These are phyloP conservation scores for Gephyroberyx darwinii DNA, from an alignment of 2,797 vertebrate species.

Conservation along the genomic window DNA sequence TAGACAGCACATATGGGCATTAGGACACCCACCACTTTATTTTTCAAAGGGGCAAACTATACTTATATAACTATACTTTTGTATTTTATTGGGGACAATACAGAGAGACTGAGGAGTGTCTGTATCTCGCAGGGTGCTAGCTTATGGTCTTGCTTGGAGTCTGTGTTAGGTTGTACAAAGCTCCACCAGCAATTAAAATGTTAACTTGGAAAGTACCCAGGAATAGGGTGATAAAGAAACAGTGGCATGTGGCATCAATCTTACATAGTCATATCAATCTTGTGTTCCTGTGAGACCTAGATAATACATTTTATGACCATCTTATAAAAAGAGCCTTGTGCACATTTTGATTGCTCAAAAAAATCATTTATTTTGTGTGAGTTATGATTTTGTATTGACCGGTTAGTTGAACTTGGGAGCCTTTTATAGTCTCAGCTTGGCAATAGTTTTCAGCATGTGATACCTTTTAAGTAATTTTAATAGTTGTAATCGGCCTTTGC, in stretches of 20 bases:
- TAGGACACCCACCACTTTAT: background rate
- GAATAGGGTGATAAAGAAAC: conserved; percentile 9
- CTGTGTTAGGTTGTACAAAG: background rate
- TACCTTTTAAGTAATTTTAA: background rate
- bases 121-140: background rate
- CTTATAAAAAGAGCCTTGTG: background rate
- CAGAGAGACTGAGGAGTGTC: background rate
- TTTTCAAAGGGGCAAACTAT: background rate
- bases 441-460: background rate
- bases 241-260: background rate
- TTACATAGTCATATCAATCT: background rate
- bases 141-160: background rate
- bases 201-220: conserved; percentile 5
- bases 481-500: background rate
- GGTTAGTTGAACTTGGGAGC: background rate
- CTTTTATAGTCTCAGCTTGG: background rate
- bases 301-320: background rate
- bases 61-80: too few species aligned
- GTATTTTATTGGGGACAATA: background rate
- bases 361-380: background rate
- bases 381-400: background rate
- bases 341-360: background rate
- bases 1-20: background rate
- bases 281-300: background rate
- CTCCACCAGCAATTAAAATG: background rate